Conservation (phyloP, 1,140 invertebrate genomes). For the Drosophila sturtevanti region DNA sequence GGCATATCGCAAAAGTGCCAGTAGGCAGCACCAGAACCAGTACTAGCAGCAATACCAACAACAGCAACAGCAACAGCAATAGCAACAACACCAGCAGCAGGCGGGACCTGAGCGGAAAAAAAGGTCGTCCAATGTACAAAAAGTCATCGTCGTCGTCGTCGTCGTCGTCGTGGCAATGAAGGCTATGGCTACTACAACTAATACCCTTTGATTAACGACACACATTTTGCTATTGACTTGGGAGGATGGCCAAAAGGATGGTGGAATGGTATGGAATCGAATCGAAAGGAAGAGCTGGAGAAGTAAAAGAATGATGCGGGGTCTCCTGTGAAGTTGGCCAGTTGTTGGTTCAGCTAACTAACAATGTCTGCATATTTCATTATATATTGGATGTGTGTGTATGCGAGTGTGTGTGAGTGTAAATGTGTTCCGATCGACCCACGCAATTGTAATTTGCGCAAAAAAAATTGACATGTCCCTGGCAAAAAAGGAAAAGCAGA, state of each 20-base stretch:
- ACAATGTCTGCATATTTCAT: constrained; percentile 74
- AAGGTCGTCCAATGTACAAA: constrained; percentile 77
- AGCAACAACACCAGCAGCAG: neutral
- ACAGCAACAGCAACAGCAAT: constrained; percentile 7
- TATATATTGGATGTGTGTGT: constrained; percentile 18
- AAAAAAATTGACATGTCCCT: constrained; percentile 68
- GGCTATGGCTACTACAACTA: constrained; percentile 71
- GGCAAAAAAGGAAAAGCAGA: constrained; percentile 24
- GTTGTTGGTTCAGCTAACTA: constrained; percentile 50
- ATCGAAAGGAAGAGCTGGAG: neutral
- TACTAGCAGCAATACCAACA: neutral
- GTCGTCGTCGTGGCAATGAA: constrained; percentile 59
- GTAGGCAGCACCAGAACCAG: constrained; percentile 56
- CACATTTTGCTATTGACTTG: constrained; percentile 78
- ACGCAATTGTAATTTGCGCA: constrained; percentile 74
- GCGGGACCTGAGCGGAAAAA: constrained; percentile 32
- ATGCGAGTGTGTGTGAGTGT: neutral
- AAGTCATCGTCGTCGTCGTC: constrained; percentile 51
- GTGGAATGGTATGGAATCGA: neutral
- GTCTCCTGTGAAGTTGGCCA: constrained; percentile 71
- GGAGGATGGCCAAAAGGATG: neutral
- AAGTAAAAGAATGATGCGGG: neutral
- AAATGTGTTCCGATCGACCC: constrained; percentile 59
- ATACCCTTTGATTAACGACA: constrained; percentile 81
- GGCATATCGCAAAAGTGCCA: constrained; percentile 76